Evolutionary conservation across 1,140 invertebrate genomes (phyloP).

Genomic region (Pogonomyrmex californicus): DNA sequence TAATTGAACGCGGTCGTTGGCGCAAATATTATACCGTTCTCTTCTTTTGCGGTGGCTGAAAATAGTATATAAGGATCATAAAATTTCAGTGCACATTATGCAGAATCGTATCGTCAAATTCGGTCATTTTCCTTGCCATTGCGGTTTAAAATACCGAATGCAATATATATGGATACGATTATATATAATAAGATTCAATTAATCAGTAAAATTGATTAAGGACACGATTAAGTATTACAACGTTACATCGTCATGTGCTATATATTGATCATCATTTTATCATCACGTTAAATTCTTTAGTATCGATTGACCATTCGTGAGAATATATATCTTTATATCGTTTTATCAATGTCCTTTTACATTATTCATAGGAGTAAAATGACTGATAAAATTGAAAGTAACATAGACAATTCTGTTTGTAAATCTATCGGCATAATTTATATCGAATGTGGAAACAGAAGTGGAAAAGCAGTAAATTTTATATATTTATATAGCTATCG

Average conservation of each 20-base stretch:
- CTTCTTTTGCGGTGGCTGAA: constrained; percentile 23
- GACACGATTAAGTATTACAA: not conserved
- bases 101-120: not conserved
- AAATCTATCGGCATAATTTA: not conserved
- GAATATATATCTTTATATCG: not conserved
- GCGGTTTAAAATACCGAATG: not conserved
- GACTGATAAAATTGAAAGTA: not conserved
- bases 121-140: not conserved
- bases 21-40: constrained; percentile 20
- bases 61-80: constrained; percentile 40
- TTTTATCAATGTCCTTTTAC: not conserved
- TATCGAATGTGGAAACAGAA: not conserved
- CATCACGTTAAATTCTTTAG: not conserved
- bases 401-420: not conserved
- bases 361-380: not conserved
- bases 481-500: constrained; percentile 4
- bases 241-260: not conserved
- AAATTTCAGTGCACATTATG: not conserved
- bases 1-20: constrained; percentile 56
- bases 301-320: not conserved
- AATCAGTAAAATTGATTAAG: not conserved
- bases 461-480: not conserved
- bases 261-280: constrained; percentile 5
- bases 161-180: not conserved
- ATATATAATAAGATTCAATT: not conserved